These are phyloP conservation scores for Ceraclea dissimilis DNA, from an alignment of 2,888 invertebrate genomes.

Conservation along the genomic window DNA sequence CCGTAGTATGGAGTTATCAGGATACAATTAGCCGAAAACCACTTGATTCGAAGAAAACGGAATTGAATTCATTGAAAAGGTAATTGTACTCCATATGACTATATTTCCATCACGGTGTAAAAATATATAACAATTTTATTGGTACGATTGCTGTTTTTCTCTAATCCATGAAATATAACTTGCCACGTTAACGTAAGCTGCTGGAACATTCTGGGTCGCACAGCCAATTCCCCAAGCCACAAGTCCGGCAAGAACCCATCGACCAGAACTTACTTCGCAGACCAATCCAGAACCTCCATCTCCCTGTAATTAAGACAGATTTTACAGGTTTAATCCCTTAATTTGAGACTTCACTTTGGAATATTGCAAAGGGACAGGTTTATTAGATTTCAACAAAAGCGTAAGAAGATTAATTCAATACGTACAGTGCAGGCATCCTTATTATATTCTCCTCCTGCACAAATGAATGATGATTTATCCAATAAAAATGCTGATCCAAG, in stretches of 20 bases:
- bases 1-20: no score
- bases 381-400: no score
- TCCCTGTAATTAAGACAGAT: conserved; percentile 58
- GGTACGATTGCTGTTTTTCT: conserved; percentile 9
- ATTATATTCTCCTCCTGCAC: conserved; percentile 69
- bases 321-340: no score
- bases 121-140: no score
- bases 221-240: conserved; percentile 74
- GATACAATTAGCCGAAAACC: no score
- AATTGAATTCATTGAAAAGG: no score
- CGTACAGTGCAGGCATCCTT: conserved; percentile 74
- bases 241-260: conserved; percentile 57
- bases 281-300: conserved; percentile 68
- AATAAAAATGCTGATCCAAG: conserved; percentile 56
- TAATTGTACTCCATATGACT: no score
- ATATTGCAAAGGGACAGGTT: no score
- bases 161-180: conserved; percentile 62
- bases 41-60: no score
- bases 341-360: background rate
- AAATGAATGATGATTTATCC: conserved; percentile 61
- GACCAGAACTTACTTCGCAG: conserved; percentile 47
- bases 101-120: no score
- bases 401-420: no score
- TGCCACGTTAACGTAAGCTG: conserved; percentile 69
- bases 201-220: conserved; percentile 62